Percentiles rank a stretch among this genome's conserved stretches.
Conservation (phyloP, 1,140 invertebrate species). For the Diploscapter pachys region DNA sequence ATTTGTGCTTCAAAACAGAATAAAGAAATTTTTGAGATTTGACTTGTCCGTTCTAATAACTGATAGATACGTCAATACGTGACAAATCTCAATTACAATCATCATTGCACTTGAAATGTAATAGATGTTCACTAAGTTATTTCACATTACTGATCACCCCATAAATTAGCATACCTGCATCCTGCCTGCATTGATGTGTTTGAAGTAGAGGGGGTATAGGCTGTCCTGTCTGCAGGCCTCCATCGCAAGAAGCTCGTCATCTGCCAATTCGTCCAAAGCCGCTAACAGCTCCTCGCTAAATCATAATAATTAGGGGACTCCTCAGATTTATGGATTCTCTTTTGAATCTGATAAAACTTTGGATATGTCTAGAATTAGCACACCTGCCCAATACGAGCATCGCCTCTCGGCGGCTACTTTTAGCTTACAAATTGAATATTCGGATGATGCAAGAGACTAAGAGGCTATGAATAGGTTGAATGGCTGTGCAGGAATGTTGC, state of each 20-base stretch:
- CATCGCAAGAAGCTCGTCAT: conserved; percentile 4
- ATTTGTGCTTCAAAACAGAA: too few species aligned
- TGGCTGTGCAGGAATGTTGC: not conserved
- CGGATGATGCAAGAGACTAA: not conserved
- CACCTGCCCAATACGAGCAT: not conserved
- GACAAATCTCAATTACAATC: not conserved
- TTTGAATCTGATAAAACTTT: not conserved
- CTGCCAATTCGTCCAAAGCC: conserved; percentile 9
- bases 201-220: conserved; percentile 22
- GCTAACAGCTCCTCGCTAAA: conserved; percentile 10
- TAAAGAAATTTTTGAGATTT: not conserved
- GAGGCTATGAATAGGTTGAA: not conserved
- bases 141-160: not conserved
- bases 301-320: not conserved
- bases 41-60: not conserved
- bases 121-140: not conserved
- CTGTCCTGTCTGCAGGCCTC: conserved; percentile 21
- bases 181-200: conserved; percentile 19
- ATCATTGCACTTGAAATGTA: not conserved
- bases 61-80: not conserved
- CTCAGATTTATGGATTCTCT: not conserved
- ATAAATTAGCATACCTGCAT: conserved; percentile 12
- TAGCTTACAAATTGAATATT: not conserved
- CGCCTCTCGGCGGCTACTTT: not conserved
- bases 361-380: not conserved